Base-by-base conservation (phyloP, 2,888 invertebrate genomes). In the Tetrapedia diversipes region DNA sequence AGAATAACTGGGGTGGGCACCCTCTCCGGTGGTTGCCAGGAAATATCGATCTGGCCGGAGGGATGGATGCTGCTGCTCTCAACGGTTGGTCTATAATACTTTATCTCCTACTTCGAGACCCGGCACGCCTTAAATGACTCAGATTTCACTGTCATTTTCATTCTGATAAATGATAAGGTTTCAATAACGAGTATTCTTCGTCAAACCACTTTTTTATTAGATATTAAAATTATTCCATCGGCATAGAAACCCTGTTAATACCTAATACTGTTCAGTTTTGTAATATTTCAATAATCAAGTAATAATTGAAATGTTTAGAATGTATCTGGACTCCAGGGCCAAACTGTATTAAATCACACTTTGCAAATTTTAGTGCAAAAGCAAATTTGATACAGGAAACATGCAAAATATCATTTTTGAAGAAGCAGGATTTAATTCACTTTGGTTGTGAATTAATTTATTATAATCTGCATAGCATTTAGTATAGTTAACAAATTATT, bases 21-120 rank as follows among this genome's bases (percentile, higher is more conserved):
- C 89, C 90, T 90, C 90, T 88, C 84, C 82, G 72, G 85, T 83
- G 89, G 90, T 90, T 90, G 90, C 90, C 90, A 90, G 90, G 90
- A 90, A 91, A 89, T 90, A 91, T 91, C 91, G 91, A 91, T 90
- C 90, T 87, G 86, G 57, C 78, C 77, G 80, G 85, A 86, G 88
- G 86, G 88, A 87, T 84, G 87, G 90, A 89, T 90, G 87, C 90
- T 90, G 89, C 83, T 80, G 83, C 86, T 80, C 80, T 87, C 83
- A 77, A 84, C 86, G 86, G 83, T 84, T 79, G 81, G 76, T 65
- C 64, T 78, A 79, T 79, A 83, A 82, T 86, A 81, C 86, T 84
- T 89, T 88, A 88, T 89, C 87, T 89, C 82, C 85, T 81, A n/a
- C 84, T 77, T 70, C 71, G 77, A 70, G 66, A 51, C 64, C n/a